phyloP scores from a whole-genome alignment of 2,113 vertebrate genomes.

The Mustela lutreola region DNA sequence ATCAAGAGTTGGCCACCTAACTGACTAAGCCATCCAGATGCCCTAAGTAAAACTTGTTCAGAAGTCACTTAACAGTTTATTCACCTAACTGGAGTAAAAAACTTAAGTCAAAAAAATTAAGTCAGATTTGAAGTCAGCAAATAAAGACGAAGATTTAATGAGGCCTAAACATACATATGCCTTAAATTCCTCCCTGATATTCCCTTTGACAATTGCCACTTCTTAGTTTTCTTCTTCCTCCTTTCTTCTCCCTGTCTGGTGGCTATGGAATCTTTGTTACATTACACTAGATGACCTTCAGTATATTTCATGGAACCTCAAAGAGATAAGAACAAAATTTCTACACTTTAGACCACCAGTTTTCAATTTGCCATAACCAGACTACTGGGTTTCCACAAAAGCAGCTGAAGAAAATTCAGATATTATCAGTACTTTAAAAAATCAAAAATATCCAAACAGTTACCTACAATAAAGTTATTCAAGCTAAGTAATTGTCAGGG shows the following conservation, averaged over 20 bases:
- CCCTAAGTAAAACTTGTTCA: not conserved
- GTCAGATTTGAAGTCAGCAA: slow-evolving; percentile 5
- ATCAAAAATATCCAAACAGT: slow-evolving; percentile 39
- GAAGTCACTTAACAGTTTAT: slow-evolving; percentile 26
- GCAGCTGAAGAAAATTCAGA: slow-evolving; percentile 21
- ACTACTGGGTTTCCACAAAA: not conserved
- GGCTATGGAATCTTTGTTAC: slow-evolving; percentile 37
- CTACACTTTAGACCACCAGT: not conserved
- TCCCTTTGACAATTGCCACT: not conserved
- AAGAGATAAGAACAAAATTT: slow-evolving; percentile 50
- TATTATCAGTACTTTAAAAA: slow-evolving; percentile 32
- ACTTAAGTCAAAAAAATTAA: not conserved
- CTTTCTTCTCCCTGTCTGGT: not conserved
- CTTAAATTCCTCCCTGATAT: not conserved
- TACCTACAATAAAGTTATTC: slow-evolving; percentile 9
- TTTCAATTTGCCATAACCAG: not conserved
- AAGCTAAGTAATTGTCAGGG: not conserved
- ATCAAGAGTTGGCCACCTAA: not conserved
- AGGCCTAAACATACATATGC: not conserved
- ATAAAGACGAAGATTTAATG: not conserved
- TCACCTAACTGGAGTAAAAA: not conserved
- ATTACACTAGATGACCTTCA: not conserved
- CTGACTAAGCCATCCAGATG: not conserved
- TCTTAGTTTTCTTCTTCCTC: not conserved
- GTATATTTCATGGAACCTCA: not conserved